Base-by-base conservation (phyloP, 2,113 vertebrate genomes). In the Platycercus adscitus region DNA sequence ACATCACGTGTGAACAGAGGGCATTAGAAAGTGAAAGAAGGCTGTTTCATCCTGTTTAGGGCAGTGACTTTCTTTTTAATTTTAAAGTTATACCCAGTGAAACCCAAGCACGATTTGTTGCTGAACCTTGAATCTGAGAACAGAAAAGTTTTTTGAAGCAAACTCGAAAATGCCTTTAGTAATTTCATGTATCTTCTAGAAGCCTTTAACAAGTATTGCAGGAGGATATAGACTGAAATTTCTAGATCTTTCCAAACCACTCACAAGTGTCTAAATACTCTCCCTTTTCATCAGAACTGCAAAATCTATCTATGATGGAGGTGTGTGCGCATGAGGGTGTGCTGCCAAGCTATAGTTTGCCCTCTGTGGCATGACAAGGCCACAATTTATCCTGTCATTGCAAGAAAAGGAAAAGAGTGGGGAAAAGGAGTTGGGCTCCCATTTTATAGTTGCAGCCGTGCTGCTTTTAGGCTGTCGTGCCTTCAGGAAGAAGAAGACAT, bases 281-380 rank as follows among this genome's bases (percentile, higher is more conserved):
- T 55, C 26, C 3, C 2, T 52, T 88, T 61, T 66, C 41, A 82
- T 72, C 70, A 65, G 68, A 88, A 69, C 17, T 1, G 2, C 35
- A 56, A 72, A 33, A 65, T 25, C 41, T 84, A 52, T 31, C 44
- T 81, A 47, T 44, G 26, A 10, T 49, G 28, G 50, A 71, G 20
- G 0, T 39, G 11, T 21, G 25, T 58, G 58, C 7, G 1, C 15
- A 55, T 23, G 11, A 77, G n/a, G 33, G 77, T 0, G 1, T 43
- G 26, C 52, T 52, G 14, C 63, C 47, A 39, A 12, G 13, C 19
- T 70, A 23, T 13, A 41, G 2, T 26, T 19, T 83, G 72, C 31
- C 33, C 49, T 81, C 31, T 37, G 2, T 5, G 44, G 33, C 23
- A 93, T 79, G 13, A 68, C 39, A 72, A 81, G 56, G 24, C 25